These are phyloP conservation scores for Hiodon alosoides DNA, from an alignment of 2,113 vertebrate species.

Conservation along the genomic window DNA sequence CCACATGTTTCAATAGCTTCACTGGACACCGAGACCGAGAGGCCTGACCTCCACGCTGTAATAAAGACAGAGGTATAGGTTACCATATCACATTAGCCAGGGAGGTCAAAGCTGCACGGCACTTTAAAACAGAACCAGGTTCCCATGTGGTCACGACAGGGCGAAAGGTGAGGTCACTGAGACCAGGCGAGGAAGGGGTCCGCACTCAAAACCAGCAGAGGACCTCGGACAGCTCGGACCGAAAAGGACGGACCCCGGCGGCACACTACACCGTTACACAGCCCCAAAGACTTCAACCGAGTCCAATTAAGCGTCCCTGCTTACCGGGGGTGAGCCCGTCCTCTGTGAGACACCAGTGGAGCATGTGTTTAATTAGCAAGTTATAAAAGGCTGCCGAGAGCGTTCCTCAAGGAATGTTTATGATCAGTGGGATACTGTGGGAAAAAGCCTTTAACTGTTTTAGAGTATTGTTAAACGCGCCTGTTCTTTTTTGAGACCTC, in stretches of 20 bases:
- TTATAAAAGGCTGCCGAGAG: slow-evolving; percentile 54
- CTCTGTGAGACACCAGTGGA: slow-evolving; percentile 52
- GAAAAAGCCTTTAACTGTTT: slow-evolving; percentile 54
- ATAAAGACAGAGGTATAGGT: background rate
- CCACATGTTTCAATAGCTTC: background rate
- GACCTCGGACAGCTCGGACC: too few species aligned
- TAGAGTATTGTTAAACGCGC: slow-evolving; percentile 51
- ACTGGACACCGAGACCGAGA: background rate
- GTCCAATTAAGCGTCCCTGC: slow-evolving; percentile 55
- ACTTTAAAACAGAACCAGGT: background rate
- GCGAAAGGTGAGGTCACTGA: too few species aligned
- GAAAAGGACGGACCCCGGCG: too few species aligned
- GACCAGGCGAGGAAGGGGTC: too few species aligned
- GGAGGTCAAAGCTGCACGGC: background rate
- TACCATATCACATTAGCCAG: background rate
- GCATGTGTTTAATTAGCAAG: slow-evolving; percentile 64
- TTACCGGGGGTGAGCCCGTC: slow-evolving; percentile 42
- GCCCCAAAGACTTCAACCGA: slow-evolving; percentile 17
- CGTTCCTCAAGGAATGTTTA: slow-evolving; percentile 63
- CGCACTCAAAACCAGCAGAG: background rate
- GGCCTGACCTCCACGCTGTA: background rate
- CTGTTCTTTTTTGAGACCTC: slow-evolving; percentile 50
- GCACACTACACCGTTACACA: background rate
- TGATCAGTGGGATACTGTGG: slow-evolving; percentile 61
- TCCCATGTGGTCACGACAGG: background rate